Conservation (phyloP, 2,888 invertebrate species). For the Agonopterix subpropinquella region DNA sequence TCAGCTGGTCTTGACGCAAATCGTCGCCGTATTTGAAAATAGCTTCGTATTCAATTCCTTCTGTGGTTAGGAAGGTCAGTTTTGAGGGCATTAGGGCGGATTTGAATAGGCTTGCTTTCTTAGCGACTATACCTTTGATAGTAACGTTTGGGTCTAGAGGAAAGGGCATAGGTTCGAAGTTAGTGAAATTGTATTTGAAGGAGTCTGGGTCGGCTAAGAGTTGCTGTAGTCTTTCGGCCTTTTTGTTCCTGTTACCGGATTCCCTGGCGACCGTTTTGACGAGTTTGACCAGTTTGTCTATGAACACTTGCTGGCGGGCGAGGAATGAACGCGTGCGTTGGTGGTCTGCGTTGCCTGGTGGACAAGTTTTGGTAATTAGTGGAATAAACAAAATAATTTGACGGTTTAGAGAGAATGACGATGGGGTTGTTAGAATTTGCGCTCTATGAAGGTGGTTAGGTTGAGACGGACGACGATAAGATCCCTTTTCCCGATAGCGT, state of each 20-base stretch:
- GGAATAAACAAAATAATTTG: too few relatives aligned
- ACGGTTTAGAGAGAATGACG: too few relatives aligned
- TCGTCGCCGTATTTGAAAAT: constrained; percentile 99
- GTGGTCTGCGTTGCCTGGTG: constrained; percentile 77
- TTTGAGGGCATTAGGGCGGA: constrained; percentile 96
- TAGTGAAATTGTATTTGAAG: constrained; percentile 90
- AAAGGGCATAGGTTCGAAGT: constrained; percentile 94
- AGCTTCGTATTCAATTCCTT: constrained; percentile 90
- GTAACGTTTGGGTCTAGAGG: constrained; percentile 95
- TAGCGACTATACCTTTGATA: constrained; percentile 91
- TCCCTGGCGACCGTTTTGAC: constrained; percentile 93
- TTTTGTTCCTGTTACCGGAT: constrained; percentile 92
- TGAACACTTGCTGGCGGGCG: constrained; percentile 90
- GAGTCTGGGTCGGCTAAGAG: constrained; percentile 87
- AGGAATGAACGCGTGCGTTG: constrained; percentile 86
- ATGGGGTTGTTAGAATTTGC: too few relatives aligned
- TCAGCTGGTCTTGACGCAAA: constrained; percentile 96
- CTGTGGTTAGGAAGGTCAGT: constrained; percentile 89
- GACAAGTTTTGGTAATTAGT: too few relatives aligned
- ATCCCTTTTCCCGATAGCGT: too few relatives aligned
- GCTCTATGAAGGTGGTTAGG: too few relatives aligned
- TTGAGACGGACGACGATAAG: too few relatives aligned
- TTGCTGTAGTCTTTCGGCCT: constrained; percentile 92
- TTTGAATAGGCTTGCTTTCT: constrained; percentile 95
- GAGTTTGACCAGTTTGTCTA: constrained; percentile 91